These are phyloP conservation scores for Helostoma temminkii DNA, from an alignment of 2,797 vertebrate species.

Conservation along the genomic window DNA sequence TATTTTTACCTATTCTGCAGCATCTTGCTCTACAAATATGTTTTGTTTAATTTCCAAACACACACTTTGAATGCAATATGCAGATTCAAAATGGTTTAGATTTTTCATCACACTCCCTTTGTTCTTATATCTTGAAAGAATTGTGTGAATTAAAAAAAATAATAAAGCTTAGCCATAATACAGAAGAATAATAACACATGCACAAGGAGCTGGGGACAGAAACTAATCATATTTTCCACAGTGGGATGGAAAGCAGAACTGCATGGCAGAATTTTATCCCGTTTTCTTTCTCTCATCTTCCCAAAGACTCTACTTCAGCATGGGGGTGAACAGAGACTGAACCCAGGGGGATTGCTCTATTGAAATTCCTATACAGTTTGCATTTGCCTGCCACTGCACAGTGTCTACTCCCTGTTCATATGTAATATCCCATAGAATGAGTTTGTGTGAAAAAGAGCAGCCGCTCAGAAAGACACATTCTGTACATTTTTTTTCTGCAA, in stretches of 20 bases:
- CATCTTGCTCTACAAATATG: conserved; percentile 1
- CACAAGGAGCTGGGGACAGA: conserved; percentile 76
- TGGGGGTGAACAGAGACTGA: conserved; percentile 58
- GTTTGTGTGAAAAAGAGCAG: conserved; percentile 37
- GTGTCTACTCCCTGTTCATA: conserved; percentile 53
- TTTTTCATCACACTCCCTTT: conserved; percentile 55
- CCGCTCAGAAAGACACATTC: conserved; percentile 7
- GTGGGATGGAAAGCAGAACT: conserved; percentile 71
- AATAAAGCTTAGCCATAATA: conserved; percentile 69
- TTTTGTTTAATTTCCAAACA: conserved; percentile 25
- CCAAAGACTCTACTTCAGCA: conserved; percentile 49
- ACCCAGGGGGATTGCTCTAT: conserved; percentile 64
- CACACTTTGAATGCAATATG: background rate
- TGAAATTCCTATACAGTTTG: conserved; percentile 68
- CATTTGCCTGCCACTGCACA: conserved; percentile 50
- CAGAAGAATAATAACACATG: conserved; percentile 69
- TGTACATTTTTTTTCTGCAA: conserved; percentile 22
- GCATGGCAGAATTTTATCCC: conserved; percentile 65
- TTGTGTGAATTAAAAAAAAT: conserved; percentile 49
- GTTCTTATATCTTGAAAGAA: conserved; percentile 59
- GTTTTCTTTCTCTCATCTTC: conserved; percentile 43
- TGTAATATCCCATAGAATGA: conserved; percentile 32
- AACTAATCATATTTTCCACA: conserved; percentile 84
- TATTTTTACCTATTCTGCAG: background rate
- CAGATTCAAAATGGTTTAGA: conserved; percentile 34